Conservation (phyloP, 2,888 invertebrate species). For the Cantharis rustica region DNA sequence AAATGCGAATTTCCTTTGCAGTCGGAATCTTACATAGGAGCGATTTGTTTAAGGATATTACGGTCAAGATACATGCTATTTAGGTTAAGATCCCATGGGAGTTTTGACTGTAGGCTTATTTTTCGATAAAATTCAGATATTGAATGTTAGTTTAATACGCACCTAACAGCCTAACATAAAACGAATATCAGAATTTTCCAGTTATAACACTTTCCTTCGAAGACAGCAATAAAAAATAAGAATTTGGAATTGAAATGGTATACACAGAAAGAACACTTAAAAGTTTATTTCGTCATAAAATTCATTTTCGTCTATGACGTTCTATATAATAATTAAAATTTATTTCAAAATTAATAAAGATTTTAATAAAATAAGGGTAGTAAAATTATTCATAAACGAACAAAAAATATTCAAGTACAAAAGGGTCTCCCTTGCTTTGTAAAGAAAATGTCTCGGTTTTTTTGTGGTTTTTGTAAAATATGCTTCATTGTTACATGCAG, state of each 20-base stretch:
- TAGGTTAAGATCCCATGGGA: background rate
- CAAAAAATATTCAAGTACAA: background rate
- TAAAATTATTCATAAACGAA: background rate
- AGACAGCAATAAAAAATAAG: background rate
- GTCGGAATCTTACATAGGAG: background rate
- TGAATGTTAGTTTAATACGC: slow-evolving; percentile 1
- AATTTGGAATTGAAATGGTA: background rate
- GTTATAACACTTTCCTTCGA: background rate
- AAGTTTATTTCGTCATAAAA: background rate
- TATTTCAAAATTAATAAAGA: background rate
- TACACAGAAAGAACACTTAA: background rate
- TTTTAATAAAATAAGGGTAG: background rate
- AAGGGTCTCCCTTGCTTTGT: background rate
- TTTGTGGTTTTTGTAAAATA: background rate
- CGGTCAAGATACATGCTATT: background rate
- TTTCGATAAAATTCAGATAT: background rate
- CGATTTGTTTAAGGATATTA: slow-evolving; percentile 1
- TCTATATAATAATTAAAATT: background rate
- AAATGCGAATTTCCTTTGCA: background rate
- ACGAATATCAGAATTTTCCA: background rate
- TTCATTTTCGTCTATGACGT: background rate
- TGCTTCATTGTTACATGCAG: background rate
- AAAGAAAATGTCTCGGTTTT: background rate
- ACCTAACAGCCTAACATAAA: background rate
- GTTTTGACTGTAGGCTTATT: background rate